Evolutionary conservation across 2,888 invertebrate species (phyloP), one percentile per base, ranked within the genome.

Genomic region (Germaria angustata): DNA sequence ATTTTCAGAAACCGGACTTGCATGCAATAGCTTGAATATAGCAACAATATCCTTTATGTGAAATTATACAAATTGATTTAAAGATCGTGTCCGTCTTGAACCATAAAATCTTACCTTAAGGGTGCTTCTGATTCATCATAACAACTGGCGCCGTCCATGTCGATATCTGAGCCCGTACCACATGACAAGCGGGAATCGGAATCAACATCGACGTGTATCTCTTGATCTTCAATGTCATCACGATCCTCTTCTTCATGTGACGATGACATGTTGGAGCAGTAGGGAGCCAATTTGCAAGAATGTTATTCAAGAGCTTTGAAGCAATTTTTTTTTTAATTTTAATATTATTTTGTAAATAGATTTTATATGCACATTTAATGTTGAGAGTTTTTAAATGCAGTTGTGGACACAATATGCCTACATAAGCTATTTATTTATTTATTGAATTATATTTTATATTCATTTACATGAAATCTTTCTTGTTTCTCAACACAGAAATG

Each of bases 171-270:
- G 63, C 90, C 89, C 49, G 89, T 90, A 76, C 91, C 91, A 80
- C 91, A 91, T 82, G 87, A 92, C 87, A 91, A 89, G 55, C 91
- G 85, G 24, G 91, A 92, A 89, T 90, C 91, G 85, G 87, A 90
- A 86, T 88, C 92, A 79, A 89, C 92, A 87, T 89, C 92, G 84
- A 89, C 92, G 85, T 90, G 91, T 86, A 90, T 91, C 87, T 90
- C 91, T 86, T 88, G 91, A 85, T 90, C 92, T 85, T 87, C 90
- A 85, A 88, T 91, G 86, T 88, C 91, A 86, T 88, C 91, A 86
- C 88, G 90, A 80, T 89, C 89, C 65, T 88, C 89, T 85, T 89
- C 88, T 85, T 89, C 88, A 86, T 89, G 89, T 59, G 90, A 89
- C 81, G 91, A 91, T 91, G 91, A 91, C 85, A 84, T 90, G 66